Evolutionary conservation across 1,140 invertebrate species (phyloP).

Genomic region (Akabosia matsudoensis): DNA sequence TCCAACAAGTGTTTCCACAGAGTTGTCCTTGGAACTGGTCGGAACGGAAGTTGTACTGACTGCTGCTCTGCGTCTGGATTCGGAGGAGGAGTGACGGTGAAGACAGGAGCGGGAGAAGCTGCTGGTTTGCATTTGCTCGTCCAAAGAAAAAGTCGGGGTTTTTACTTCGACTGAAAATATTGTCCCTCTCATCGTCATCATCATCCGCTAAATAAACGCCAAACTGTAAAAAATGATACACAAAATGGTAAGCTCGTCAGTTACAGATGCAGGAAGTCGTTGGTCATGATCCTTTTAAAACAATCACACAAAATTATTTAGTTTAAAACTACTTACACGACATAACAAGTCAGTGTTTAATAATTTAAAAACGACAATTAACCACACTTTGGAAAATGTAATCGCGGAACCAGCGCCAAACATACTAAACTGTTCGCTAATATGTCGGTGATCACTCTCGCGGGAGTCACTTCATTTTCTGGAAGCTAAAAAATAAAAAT

Average conservation of each 20-base stretch:
- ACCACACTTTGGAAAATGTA: background rate
- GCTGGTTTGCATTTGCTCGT: background rate
- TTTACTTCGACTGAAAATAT: slow-evolving; percentile 12
- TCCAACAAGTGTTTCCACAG: slow-evolving; percentile 6
- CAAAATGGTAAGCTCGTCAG: background rate
- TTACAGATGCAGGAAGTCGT: no score
- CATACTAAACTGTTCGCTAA: slow-evolving; percentile 15
- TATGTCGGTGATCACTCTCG: background rate
- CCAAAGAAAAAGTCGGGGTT: background rate
- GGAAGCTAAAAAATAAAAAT: background rate
- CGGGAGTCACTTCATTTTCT: background rate
- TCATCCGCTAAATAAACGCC: slow-evolving; percentile 35
- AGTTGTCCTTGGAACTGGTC: background rate
- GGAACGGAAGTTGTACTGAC: no score
- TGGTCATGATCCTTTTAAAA: no score
- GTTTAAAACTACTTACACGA: no score
- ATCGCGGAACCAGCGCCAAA: background rate
- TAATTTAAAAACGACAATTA: background rate
- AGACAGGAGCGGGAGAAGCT: background rate
- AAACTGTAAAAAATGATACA: background rate
- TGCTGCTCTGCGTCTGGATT: background rate
- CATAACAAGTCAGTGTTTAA: background rate
- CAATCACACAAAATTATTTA: no score
- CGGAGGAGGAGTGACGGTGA: background rate
- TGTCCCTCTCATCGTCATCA: slow-evolving; percentile 38